Conservation (phyloP, 2,888 invertebrate species). For the Cantharis flavilabris region DNA sequence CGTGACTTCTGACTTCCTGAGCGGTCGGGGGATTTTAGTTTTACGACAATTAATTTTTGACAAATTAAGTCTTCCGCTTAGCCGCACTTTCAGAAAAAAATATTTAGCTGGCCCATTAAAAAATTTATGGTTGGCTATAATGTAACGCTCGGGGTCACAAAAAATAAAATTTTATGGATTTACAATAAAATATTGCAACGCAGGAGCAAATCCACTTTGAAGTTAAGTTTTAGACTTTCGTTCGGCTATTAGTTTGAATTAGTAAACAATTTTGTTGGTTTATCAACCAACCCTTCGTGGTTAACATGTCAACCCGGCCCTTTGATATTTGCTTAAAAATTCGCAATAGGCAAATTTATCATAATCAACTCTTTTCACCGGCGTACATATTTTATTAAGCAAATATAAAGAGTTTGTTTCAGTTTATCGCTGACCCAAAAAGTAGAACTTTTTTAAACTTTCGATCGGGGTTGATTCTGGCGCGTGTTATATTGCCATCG, state of each 20-base stretch:
- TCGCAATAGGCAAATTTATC: background rate
- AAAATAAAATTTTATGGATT: background rate
- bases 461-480: conserved; percentile 20
- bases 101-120: background rate
- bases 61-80: background rate
- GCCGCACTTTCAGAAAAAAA: background rate
- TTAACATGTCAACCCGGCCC: background rate
- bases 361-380: background rate
- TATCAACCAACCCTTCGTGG: background rate
- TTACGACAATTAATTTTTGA: background rate
- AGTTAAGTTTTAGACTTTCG: background rate
- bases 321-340: background rate
- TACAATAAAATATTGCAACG: background rate
- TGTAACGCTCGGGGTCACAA: background rate
- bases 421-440: background rate
- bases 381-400: background rate
- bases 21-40: background rate
- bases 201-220: background rate
- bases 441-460: background rate
- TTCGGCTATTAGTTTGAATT: background rate
- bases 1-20: background rate
- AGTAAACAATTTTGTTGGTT: background rate
- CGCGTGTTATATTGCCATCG: conserved; percentile 51
- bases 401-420: conserved; percentile 3
- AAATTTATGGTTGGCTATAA: background rate